Evolutionary conservation across 1,140 invertebrate genomes (phyloP).

Genomic region (Hypsibius dujardini): DNA sequence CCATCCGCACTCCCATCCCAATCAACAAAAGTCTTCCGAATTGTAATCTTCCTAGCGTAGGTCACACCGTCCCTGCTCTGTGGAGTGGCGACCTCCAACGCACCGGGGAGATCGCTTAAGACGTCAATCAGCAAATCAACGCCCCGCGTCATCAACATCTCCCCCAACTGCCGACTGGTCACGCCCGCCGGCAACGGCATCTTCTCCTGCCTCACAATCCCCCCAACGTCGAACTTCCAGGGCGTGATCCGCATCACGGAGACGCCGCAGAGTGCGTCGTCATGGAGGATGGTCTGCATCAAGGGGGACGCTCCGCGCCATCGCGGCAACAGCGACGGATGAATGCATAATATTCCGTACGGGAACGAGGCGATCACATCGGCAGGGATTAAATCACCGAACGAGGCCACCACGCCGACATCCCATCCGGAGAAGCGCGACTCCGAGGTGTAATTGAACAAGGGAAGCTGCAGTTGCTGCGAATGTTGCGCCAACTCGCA

Average conservation of each 20-base stretch:
- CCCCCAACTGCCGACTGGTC: constrained; percentile 46
- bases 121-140: constrained; percentile 38
- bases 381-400: constrained; percentile 29
- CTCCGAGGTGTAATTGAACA: neutral
- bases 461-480: neutral
- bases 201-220: constrained; percentile 50
- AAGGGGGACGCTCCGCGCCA: constrained; percentile 82
- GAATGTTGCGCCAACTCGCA: neutral
- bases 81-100: neutral
- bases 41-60: neutral
- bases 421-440: constrained; percentile 20
- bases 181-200: constrained; percentile 43
- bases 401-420: constrained; percentile 31
- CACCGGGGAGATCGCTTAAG: neutral
- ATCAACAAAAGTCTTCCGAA: neutral
- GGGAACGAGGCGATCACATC: constrained; percentile 28
- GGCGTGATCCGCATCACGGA: constrained; percentile 72
- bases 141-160: constrained; percentile 47
- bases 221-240: constrained; percentile 69
- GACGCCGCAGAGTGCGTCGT: constrained; percentile 61
- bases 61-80: neutral
- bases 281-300: constrained; percentile 58
- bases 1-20: neutral
- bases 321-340: constrained; percentile 69
- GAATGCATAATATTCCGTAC: constrained; percentile 40